phyloP scores from a whole-genome alignment of 2,113 vertebrate genomes.

The Hypomesus transpacificus region DNA sequence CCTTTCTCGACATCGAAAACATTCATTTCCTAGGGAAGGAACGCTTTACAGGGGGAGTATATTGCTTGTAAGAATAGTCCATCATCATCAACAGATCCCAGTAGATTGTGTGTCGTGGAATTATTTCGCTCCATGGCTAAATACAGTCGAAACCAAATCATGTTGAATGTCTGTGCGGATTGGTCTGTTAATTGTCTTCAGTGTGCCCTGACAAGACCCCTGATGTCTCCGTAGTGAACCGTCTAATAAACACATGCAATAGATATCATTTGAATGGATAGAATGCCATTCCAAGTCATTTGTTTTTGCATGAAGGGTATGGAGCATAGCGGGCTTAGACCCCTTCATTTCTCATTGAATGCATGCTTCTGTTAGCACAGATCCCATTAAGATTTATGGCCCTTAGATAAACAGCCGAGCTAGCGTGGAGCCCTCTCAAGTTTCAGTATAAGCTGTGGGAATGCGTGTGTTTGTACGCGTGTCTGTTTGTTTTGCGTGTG shows the following conservation, averaged over 20 bases:
- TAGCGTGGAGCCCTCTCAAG: conserved; percentile 48
- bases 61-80: too few relatives aligned
- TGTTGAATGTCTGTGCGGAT: too few relatives aligned
- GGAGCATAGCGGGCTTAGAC: conserved; percentile 42
- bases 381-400: conserved; percentile 66
- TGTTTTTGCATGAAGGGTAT: conserved; percentile 39
- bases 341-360: conserved; percentile 54
- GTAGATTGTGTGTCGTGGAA: too few relatives aligned
- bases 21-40: too few relatives aligned
- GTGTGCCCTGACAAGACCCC: conserved; percentile 12
- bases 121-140: too few relatives aligned
- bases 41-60: too few relatives aligned
- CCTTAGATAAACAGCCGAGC: conserved; percentile 51
- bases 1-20: too few relatives aligned
- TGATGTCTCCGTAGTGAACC: conserved; percentile 37
- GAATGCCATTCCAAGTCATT: conserved; percentile 33
- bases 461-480: conserved; percentile 11
- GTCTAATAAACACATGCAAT: conserved; percentile 26
- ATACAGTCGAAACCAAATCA: too few relatives aligned
- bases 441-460: conserved; percentile 42
- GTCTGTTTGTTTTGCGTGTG: conserved; percentile 13
- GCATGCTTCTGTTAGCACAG: conserved; percentile 50
- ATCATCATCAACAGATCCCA: too few relatives aligned
- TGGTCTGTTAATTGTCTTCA: conserved; percentile 18
- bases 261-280: conserved; percentile 36